Conservation (phyloP, 92 coral and sea anemone species). For the Porites evermanni region DNA sequence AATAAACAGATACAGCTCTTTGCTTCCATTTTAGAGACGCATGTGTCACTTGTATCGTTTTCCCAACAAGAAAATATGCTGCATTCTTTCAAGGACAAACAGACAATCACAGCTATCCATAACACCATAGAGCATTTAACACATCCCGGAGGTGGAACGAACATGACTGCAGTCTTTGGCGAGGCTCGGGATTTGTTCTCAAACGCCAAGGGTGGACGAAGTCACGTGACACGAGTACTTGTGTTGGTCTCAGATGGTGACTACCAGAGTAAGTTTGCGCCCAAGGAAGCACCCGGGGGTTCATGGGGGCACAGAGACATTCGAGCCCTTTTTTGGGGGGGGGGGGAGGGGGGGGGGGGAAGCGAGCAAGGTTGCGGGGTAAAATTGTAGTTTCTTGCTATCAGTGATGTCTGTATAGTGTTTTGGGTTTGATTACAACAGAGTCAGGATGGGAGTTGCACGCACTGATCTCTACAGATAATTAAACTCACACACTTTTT, state of each 20-base stretch:
- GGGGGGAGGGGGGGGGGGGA: no score
- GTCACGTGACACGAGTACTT: slow-evolving; percentile 24
- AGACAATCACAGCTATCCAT: slow-evolving; percentile 8
- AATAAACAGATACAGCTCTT: background rate
- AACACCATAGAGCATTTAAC: background rate
- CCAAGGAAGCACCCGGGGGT: no score
- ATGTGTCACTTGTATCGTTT: slow-evolving; percentile 31
- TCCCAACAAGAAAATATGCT: background rate
- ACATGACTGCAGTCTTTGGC: slow-evolving; percentile 18
- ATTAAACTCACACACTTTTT: background rate
- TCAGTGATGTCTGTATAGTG: no score
- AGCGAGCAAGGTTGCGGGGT: no score
- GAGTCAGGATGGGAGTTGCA: background rate
- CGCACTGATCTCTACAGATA: background rate
- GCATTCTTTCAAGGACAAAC: slow-evolving; percentile 26
- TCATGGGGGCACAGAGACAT: no score
- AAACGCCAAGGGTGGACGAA: slow-evolving; percentile 13
- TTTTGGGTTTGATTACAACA: no score
- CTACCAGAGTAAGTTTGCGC: slow-evolving; percentile 11
- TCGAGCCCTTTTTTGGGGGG: no score
- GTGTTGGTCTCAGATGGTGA: slow-evolving; percentile 42
- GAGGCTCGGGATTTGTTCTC: slow-evolving; percentile 26
- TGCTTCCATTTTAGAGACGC: slow-evolving; percentile 11
- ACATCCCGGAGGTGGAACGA: slow-evolving; percentile 53
- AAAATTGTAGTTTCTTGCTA: no score